Percentiles rank a stretch among this genome's conserved stretches.
These are phyloP conservation scores for Goniozus legneri DNA, from an alignment of 1,140 invertebrate genomes.

Conservation along the genomic window DNA sequence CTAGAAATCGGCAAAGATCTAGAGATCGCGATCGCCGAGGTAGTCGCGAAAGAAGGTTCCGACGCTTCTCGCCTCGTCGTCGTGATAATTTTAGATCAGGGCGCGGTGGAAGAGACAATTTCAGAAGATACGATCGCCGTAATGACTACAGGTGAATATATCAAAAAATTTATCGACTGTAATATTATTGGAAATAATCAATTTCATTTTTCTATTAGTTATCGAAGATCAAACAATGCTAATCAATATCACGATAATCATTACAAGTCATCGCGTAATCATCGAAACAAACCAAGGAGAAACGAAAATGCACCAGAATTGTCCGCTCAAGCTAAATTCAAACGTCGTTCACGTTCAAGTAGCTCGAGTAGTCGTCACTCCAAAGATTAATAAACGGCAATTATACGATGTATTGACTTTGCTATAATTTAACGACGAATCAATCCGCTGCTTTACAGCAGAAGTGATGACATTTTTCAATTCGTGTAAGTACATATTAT, in stretches of 20 bases:
- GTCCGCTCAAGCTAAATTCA: slow-evolving; percentile 35
- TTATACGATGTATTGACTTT: too few species aligned
- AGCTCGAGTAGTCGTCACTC: slow-evolving; percentile 40
- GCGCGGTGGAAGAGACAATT: slow-evolving; percentile 28
- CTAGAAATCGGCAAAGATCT: slow-evolving; percentile 37
- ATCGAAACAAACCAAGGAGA: slow-evolving; percentile 23
- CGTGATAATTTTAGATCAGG: slow-evolving; percentile 28
- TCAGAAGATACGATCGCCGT: slow-evolving; percentile 28
- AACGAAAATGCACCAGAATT: slow-evolving; percentile 14
- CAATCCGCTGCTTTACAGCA: too few species aligned
- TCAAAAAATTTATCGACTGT: too few species aligned
- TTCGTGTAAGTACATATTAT: too few species aligned
- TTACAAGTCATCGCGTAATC: slow-evolving; percentile 9
- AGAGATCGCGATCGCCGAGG: slow-evolving; percentile 28
- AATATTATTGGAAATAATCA: too few species aligned
- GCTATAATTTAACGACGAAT: too few species aligned
- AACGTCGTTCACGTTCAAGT: slow-evolving; percentile 39
- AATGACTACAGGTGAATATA: slow-evolving; percentile 18
- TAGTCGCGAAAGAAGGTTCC: slow-evolving; percentile 36
- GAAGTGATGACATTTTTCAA: too few species aligned
- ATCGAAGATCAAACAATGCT: slow-evolving; percentile 25
- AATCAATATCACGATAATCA: slow-evolving; percentile 29
- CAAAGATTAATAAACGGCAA: slow-evolving; percentile 29
- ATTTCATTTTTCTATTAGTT: too few species aligned
- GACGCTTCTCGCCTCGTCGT: slow-evolving; percentile 32